A percentile compares a stretch with the other conserved stretches of the same genome.
These are phyloP conservation scores for Cremastinae sp. DNA, from an alignment of 2,888 invertebrate genomes.

Conservation along the genomic window DNA sequence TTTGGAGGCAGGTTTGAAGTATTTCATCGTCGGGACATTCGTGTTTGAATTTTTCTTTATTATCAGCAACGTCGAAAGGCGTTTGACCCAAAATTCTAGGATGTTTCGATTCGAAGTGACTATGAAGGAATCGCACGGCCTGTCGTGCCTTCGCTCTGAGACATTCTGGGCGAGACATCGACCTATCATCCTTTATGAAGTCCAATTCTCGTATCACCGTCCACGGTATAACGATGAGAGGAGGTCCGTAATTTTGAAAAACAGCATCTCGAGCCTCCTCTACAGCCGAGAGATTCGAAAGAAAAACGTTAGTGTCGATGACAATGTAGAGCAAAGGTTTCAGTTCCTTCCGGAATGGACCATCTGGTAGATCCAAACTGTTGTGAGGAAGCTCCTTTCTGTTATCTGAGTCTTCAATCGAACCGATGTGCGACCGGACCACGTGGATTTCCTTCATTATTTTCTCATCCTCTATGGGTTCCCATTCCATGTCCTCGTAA, in stretches of 20 bases:
- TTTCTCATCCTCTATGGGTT: slow-evolving; percentile 76
- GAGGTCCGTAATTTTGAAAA: slow-evolving; percentile 71
- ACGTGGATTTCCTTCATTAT: slow-evolving; percentile 74
- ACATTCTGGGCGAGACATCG: slow-evolving; percentile 64
- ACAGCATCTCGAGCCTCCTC: slow-evolving; percentile 69
- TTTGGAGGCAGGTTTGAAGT: slow-evolving; percentile 79
- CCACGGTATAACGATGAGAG: slow-evolving; percentile 76
- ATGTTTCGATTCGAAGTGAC: slow-evolving; percentile 73
- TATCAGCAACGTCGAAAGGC: slow-evolving; percentile 70
- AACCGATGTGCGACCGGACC: slow-evolving; percentile 70
- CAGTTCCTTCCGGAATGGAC: background rate
- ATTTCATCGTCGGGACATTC: slow-evolving; percentile 80
- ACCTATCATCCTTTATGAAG: slow-evolving; percentile 74
- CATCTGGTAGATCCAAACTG: slow-evolving; percentile 62
- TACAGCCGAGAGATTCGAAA: slow-evolving; percentile 73
- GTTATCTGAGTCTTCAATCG: slow-evolving; percentile 36
- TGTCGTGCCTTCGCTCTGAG: slow-evolving; percentile 70
- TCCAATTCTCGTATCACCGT: slow-evolving; percentile 78
- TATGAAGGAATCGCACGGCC: slow-evolving; percentile 74
- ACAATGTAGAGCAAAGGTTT: slow-evolving; percentile 72
- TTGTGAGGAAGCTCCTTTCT: slow-evolving; percentile 61
- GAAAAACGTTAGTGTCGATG: slow-evolving; percentile 79
- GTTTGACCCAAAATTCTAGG: slow-evolving; percentile 77
- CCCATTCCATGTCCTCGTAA: slow-evolving; percentile 79
- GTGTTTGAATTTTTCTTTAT: slow-evolving; percentile 68